phyloP scores from a whole-genome alignment of 2,888 invertebrate genomes.

The Dimorphilus gyrociliatus region DNA sequence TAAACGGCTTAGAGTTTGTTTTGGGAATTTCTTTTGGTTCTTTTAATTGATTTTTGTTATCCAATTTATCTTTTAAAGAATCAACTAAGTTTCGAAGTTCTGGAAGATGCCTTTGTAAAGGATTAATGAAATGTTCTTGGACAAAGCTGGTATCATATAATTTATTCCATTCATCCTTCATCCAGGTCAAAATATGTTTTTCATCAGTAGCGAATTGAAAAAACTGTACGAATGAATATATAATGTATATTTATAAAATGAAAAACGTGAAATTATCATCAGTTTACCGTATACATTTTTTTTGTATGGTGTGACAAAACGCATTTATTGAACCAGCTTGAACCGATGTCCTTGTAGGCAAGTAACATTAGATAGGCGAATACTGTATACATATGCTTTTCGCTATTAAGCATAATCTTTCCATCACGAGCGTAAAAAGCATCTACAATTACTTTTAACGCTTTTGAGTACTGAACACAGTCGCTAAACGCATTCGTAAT shows the following conservation, averaged over 20 bases:
- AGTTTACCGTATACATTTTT: slow-evolving; percentile 28
- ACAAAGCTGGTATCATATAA: slow-evolving; percentile 30
- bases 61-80: slow-evolving; percentile 22
- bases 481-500: slow-evolving; percentile 33
- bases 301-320: slow-evolving; percentile 23
- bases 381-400: slow-evolving; percentile 10
- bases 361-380: not conserved
- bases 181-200: slow-evolving; percentile 27
- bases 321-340: slow-evolving; percentile 28
- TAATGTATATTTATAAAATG: not conserved
- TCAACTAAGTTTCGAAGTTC: slow-evolving; percentile 22
- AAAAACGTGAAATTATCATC: not conserved
- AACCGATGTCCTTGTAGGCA: not conserved
- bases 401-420: slow-evolving; percentile 23
- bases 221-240: slow-evolving; percentile 18
- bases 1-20: slow-evolving; percentile 30
- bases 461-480: slow-evolving; percentile 21
- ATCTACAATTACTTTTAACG: slow-evolving; percentile 22
- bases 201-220: slow-evolving; percentile 28
- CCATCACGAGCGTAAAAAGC: slow-evolving; percentile 31
- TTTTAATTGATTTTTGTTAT: slow-evolving; percentile 20
- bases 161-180: slow-evolving; percentile 31
- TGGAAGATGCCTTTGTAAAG: slow-evolving; percentile 24
- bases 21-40: slow-evolving; percentile 12
- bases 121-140: slow-evolving; percentile 9